Evolutionary conservation across 2,888 invertebrate genomes (phyloP), one percentile per base, ranked within the genome.

Genomic region (Brachyopa scutellaris): DNA sequence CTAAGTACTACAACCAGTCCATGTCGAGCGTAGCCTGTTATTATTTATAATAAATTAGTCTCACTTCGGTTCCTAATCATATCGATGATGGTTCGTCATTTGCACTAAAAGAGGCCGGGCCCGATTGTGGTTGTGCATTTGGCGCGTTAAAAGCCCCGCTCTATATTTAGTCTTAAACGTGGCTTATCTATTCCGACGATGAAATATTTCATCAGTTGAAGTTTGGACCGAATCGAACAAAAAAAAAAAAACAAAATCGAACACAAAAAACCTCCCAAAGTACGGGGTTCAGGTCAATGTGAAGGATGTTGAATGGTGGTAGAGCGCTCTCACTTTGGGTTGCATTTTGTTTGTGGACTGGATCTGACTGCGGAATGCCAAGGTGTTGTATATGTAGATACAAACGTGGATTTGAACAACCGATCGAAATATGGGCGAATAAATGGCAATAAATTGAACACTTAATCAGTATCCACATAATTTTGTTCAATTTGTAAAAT

Each of bases 401-500:
- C 66, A 36, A 57, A 26, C 61, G 11, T 23, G 53, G 49, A 36
- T 21, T 15, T 57, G 33, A 5, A 33, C 33, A 51, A 55, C 38
- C 64, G 78, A 79, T 79, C 55, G 66, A 53, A 82, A 82, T 77
- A 82, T 82, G 82, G 82, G 82, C 78, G 83, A 78, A 83, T 83
- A 83, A 80, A 84, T 76, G 77, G 85, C 85, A 85, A 86, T 86
- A 86, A 85, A 85, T 86, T 86, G 85, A 85, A 85, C 85, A 85
- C 85, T 84, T 86, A 87, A 92, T 92, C 88, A 92, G 88, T 92
- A 92, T 91, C 86, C 88, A 92, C 92, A 92, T 92, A 92, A 92
- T 91, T 83, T 88, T 89, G 91, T 91, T 91, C 90, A 91, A 91
- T 91, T 91, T 91, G 91, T 91, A 90, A 86, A 86, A 87, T 87